Evolutionary conservation across 1,140 invertebrate genomes (phyloP), one percentile per base, ranked within the genome.

Genomic region (Anoplophora glabripennis): DNA sequence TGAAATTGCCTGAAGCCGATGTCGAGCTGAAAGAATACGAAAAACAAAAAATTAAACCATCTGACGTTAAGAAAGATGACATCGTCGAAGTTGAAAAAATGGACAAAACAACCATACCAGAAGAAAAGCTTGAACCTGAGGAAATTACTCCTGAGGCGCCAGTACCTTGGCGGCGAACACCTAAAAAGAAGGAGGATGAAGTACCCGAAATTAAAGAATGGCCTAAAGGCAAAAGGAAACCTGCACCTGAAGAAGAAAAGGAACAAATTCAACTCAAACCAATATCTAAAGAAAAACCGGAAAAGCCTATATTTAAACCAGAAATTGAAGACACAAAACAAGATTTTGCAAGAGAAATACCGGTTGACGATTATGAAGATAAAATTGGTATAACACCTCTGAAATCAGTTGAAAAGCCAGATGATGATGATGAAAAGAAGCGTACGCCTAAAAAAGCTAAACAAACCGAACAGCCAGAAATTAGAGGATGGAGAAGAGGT

Each of bases 201-300:
- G 36, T 57, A 34, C 55, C 59, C 11, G 71, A 76, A 64, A 71
- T 71, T 59, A 75, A 75, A 56, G 63, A 74, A 47, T 78, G 77
- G 75, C 77, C 75, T 9, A 73, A 67, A 41, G 78, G 77, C 42
- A 78, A 77, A 63, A 71, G 68, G 18, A 57, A 72, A 53, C 73
- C 71, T 14, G 69, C 75, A 18, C 69, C 75, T 15, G 72, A 75
- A 65, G 75, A 77, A 65, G 59, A 71, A 59, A 58, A 70, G 21
- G 74, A 77, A 44, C 70, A 76, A 51, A 63, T 71, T 7, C 63
- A 59, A 48, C 66, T 73, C 11, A 78, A 77, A 61, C 72, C 72
- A 7, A 70, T 76, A 57, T 57, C 62, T 35, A 74, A 72, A 62
- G 63, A 67, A 44, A 55, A 64, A 57, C 70, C 74, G 9, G 59